Evolutionary conservation across 2,888 invertebrate species (phyloP).

Genomic region (Orthosia cruda): DNA sequence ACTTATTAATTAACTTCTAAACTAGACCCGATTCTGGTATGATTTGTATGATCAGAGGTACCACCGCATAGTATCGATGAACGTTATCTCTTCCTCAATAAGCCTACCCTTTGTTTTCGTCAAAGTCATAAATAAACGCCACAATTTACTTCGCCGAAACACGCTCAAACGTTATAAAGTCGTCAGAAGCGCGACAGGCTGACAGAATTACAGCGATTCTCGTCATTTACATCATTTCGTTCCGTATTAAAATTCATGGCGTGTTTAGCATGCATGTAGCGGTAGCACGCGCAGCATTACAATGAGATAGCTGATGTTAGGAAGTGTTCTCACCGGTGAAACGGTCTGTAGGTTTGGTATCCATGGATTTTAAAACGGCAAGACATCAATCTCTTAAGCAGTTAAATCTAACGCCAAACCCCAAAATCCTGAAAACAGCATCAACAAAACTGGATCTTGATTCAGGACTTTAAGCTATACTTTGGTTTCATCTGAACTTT

Average conservation of each 20-base stretch:
- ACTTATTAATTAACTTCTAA: background rate
- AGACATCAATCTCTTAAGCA: background rate
- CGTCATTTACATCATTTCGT: conserved; percentile 62
- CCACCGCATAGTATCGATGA: background rate
- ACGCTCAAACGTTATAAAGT: conserved; percentile 11
- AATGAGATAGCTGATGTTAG: conserved; percentile 70
- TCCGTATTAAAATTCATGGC: conserved; percentile 67
- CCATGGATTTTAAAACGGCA: background rate
- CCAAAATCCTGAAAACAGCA: too few species aligned
- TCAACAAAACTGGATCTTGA: background rate
- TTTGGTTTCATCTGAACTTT: background rate
- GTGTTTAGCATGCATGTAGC: conserved; percentile 66
- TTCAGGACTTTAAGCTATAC: background rate
- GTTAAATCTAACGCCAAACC: too few species aligned
- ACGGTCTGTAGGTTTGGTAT: too few species aligned
- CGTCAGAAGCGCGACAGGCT: conserved; percentile 37
- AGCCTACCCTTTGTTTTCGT: background rate
- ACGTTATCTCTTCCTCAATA: background rate
- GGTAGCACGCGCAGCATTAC: conserved; percentile 76
- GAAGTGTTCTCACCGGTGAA: conserved; percentile 31
- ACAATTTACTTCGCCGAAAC: conserved; percentile 4
- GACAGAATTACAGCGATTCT: conserved; percentile 47
- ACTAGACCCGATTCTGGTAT: background rate
- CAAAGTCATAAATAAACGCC: background rate
- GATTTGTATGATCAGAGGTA: background rate